These are phyloP conservation scores for Orcinus orca DNA, from an alignment of 2,113 vertebrate species.

Conservation along the genomic window DNA sequence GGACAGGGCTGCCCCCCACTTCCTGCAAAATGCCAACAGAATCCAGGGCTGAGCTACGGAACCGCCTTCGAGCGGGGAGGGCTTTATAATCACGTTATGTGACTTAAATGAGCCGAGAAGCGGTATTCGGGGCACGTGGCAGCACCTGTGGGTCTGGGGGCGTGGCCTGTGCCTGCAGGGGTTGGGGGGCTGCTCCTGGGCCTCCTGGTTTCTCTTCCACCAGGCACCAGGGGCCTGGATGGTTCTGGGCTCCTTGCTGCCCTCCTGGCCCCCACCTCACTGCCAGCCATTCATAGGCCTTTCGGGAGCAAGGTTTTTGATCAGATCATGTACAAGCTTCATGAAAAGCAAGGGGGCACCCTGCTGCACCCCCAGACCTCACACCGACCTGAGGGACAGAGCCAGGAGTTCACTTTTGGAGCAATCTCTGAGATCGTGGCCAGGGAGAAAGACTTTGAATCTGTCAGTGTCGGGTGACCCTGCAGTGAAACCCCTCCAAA, in stretches of 20 bases:
- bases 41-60: background rate
- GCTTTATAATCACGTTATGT: accelerated
- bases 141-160: background rate
- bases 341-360: background rate
- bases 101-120: background rate
- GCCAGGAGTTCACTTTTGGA: background rate
- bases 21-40: background rate
- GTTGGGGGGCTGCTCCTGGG: too few species aligned
- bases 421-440: background rate
- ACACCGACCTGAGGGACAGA: background rate
- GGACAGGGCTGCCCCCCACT: accelerated
- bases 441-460: background rate
- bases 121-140: accelerated
- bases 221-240: accelerated
- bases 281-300: background rate
- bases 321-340: background rate
- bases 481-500: accelerated
- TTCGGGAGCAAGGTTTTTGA: background rate
- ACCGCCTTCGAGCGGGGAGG: accelerated
- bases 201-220: too few species aligned
- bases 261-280: accelerated
- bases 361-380: background rate
- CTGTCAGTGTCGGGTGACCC: background rate
- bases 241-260: background rate
- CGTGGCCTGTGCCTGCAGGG: accelerated